Conservation (phyloP, 2,113 vertebrate species). For the Urocitellus parryii region DNA sequence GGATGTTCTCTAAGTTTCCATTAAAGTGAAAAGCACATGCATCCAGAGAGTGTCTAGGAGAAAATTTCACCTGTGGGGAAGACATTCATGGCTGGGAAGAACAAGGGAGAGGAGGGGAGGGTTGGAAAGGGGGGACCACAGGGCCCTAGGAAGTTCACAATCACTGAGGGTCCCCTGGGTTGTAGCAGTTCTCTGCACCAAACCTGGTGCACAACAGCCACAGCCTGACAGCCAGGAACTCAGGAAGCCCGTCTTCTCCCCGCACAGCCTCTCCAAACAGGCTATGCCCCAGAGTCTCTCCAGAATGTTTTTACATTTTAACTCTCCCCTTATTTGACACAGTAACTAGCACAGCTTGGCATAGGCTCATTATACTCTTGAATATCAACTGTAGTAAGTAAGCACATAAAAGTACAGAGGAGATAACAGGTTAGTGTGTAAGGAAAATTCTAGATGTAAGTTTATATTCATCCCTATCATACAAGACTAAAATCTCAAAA, state of each 20-base stretch:
- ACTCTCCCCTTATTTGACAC: background rate
- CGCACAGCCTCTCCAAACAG: constrained; percentile 5
- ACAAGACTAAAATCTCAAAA: background rate
- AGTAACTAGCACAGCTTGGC: background rate
- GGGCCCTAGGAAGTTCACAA: rapidly evolving
- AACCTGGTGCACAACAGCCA: background rate
- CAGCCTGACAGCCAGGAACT: background rate
- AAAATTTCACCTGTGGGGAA: constrained; percentile 6
- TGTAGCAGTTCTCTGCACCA: background rate
- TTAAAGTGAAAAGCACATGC: constrained; percentile 52
- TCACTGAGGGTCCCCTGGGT: background rate
- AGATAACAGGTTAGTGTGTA: background rate
- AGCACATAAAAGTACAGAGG: background rate
- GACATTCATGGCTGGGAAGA: rapidly evolving
- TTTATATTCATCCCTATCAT: background rate
- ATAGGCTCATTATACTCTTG: background rate
- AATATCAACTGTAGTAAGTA: background rate
- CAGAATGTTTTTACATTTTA: background rate
- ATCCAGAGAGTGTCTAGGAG: background rate
- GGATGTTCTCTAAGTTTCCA: constrained; percentile 27
- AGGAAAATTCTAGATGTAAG: background rate
- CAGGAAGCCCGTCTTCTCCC: background rate
- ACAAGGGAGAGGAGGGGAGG: too few species aligned
- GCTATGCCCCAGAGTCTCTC: background rate
- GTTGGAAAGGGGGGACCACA: rapidly evolving